Evolutionary conservation across 2,888 invertebrate species (phyloP), one percentile per base, ranked within the genome.

Genomic region (Entomobrya multifasciata): DNA sequence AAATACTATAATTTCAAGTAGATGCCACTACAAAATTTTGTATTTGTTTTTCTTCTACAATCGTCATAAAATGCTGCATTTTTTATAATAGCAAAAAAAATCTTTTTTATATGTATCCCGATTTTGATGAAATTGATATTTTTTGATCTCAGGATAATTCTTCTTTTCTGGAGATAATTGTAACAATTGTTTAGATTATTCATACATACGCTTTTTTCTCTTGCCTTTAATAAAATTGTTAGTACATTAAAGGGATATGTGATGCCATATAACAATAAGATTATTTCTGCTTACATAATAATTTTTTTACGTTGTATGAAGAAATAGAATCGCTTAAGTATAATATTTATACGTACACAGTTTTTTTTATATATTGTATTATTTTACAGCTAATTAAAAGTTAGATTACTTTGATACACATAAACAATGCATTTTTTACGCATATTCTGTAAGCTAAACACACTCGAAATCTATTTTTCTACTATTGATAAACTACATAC

Each of bases 231-330:
- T 77, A 57, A 74, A 77, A 57, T n/a, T 86, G 85, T 86, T 86
- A 86, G 85, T 86, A 77, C 70, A 72, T 72, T 79, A 86, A 86
- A 86, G 85, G 85, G 85, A 86, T 86, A 86, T 86, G 85, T 86
- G 79, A 86, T 86, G 85, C 85, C 85, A 78, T 85, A 77, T 27
- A 55, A 74, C 67, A 44, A 82, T 82, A 74, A 67, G 52, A 72
- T 47, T 49, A 36, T 10, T 57, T 77, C 74, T 79, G 79, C 49
- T 84, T 84, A 84, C 17, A 10, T 27, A 81, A 1, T 60, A 62
- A n/a, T 20, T 78, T 78, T 41, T 47, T 52, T 49, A 27, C 17
- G 30, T 60, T 77, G 78, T 84, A 84, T 78, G 84, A 84, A 84
- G 84, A 84, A 84, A 84, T 84, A 84, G 84, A 84, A 78, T 84